Evolutionary conservation across 2,888 invertebrate species (phyloP), one percentile per base, ranked within the genome.

Genomic region (Torymus texanus): DNA sequence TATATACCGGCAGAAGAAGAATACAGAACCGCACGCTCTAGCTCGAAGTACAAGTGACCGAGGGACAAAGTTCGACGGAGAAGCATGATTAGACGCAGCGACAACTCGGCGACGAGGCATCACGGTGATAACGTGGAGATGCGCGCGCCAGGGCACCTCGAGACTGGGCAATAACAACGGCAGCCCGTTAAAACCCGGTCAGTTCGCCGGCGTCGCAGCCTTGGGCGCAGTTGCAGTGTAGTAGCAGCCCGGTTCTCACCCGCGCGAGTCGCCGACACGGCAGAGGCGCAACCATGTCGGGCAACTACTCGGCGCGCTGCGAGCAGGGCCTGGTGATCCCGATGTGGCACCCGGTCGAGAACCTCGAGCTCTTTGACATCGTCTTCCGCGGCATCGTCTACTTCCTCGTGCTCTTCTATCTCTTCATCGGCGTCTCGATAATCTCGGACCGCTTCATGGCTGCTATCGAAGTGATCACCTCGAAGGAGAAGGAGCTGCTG

Each of bases 401-500:
- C 92, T 97, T 99, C 91, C 85, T 97, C 71, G 91, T 94, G 66
- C 94, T 99, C 91, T 92, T 96, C 86, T 99, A 98, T 91, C 94
- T 99, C 90, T 99, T 99, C 92, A 96, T 99, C 88, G 99, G 99
- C 77, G 98, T 99, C 65, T 98, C 99, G 85, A 98, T 99, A 90
- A 96, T 99, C 84, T 98, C 99, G 84, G 99, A 99, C 90, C 95
- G 98, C 80, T 99, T 99, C 92, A 99, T 99, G 99, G 97, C 98
- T 61, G 96, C 98, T 86, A 99, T 99, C 90, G 99, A 99, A 93
- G 98, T 98, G 84, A 99, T 99, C 90, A 99, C 99, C 73, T 98
- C 98, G 0, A 95, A 98, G 90, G 99, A 99, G 90, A 96, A 97
- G 86, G 97, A 98, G 90, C 95, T 99, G 87, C 94, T 95, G 86